Base-by-base conservation (phyloP, 2,113 vertebrate species). In the Sceloporus tristichus region DNA sequence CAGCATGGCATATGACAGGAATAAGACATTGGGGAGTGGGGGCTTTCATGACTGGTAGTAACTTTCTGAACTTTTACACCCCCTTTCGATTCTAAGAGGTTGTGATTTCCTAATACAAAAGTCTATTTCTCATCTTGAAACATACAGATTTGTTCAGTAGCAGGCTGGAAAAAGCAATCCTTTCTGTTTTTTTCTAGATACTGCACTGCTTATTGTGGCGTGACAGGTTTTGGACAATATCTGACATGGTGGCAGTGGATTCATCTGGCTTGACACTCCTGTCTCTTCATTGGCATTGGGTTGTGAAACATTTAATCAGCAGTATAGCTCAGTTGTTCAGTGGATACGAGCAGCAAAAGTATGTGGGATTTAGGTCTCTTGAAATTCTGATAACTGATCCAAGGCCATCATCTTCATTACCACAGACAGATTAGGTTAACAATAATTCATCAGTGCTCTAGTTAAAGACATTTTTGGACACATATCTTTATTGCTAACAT, bases 251-350 rank as follows among this genome's bases (percentile, higher is more conserved):
- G 87, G 94, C 95, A 0, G 96, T 97, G 0, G 98, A 99, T 92
- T 88, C 96, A 0, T 85, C 96, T 2, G 98, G 98, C 29, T 88
- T 99, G 86, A 96, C 98, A 0, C 95, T 99, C 77, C 96, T 99
- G 34, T 97, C 98, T 2, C 96, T 99, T 82, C 99, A 99, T 94
- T 99, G 99, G 99, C 98, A 99, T 92, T 99, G 99, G 99, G 97
- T 99, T 85, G 97, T 97, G 91, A 99, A 99, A 78, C 97, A 98
- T 92, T 95, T 98, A 11, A 95, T 99, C 84, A 91, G 92, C 68
- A 96, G 96, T 62, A 96, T 98, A 81, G 98, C 98, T 9, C 96
- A 96, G 86, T 97, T 98, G 82, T 95, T 99, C 84, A 90, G 96
- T 74, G 98, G 97, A 90, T 97, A 97, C 3, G 94, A 96, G 79